These are phyloP conservation scores for Drosophila sulfurigaster DNA, from an alignment of 1,140 invertebrate genomes.

Conservation along the genomic window DNA sequence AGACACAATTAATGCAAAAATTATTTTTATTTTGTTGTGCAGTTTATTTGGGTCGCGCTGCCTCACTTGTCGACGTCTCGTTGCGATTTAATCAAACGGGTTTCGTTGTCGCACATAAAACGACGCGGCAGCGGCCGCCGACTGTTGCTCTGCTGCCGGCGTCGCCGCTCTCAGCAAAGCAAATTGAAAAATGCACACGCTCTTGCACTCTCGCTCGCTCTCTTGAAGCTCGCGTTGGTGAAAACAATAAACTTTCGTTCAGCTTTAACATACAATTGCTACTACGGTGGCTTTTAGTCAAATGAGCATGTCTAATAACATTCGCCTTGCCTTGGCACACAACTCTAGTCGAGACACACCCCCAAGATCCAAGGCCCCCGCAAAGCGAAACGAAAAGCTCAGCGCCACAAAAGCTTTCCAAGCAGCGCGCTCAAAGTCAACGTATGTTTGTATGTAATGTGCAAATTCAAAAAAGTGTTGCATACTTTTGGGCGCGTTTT, in stretches of 20 bases:
- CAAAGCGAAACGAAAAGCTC: not conserved
- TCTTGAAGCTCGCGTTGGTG: constrained; percentile 22
- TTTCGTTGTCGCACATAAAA: constrained; percentile 26
- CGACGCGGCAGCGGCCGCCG: constrained; percentile 36
- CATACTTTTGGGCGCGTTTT: constrained; percentile 40
- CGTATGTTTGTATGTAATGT: not conserved
- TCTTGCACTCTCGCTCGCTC: constrained; percentile 4
- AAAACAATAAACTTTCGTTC: constrained; percentile 38
- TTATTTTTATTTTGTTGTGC: constrained; percentile 30
- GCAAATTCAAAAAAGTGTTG: constrained; percentile 10
- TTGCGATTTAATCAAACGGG: constrained; percentile 65
- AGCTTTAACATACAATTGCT: constrained; percentile 1
- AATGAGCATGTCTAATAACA: constrained; percentile 28
- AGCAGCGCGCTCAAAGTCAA: constrained; percentile 4
- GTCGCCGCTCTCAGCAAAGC: constrained; percentile 9
- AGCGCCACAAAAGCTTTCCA: constrained; percentile 23
- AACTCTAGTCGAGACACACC: constrained; percentile 33
- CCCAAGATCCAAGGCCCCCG: constrained; percentile 29
- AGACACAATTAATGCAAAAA: constrained; percentile 27
- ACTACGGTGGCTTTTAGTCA: not conserved
- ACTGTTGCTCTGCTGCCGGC: not conserved
- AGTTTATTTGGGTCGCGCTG: constrained; percentile 56
- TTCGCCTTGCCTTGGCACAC: constrained; percentile 21
- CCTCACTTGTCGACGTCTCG: constrained; percentile 48
- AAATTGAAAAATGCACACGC: constrained; percentile 12